A percentile compares a stretch with the other conserved stretches of the same genome.
These are phyloP conservation scores for Helostoma temminkii DNA, from an alignment of 2,797 vertebrate species.

Conservation along the genomic window DNA sequence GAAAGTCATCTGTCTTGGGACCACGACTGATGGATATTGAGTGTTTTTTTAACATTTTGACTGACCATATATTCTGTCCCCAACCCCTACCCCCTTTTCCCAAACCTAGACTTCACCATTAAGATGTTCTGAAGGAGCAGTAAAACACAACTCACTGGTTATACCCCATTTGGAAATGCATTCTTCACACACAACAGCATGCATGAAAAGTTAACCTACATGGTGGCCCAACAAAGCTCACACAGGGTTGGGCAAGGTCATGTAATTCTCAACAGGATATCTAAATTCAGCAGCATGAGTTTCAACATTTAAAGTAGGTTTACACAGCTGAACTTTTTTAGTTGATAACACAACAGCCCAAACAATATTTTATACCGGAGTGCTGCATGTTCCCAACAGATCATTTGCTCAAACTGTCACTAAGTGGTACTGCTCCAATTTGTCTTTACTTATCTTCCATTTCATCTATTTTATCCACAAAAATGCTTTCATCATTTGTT, in stretches of 20 bases:
- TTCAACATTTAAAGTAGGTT: constrained; percentile 27
- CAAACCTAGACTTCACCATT: constrained; percentile 56
- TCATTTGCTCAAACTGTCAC: constrained; percentile 35
- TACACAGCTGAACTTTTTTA: constrained; percentile 36
- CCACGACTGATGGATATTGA: constrained; percentile 66
- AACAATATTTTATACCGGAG: constrained; percentile 19
- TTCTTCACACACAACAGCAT: constrained; percentile 18
- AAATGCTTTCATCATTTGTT: constrained; percentile 26
- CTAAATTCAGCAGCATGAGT: constrained; percentile 13
- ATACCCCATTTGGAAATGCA: neutral
- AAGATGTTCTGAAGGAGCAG: constrained; percentile 39
- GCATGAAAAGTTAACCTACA: constrained; percentile 18
- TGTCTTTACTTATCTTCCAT: constrained; percentile 35
- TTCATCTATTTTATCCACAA: constrained; percentile 27
- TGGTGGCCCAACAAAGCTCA: neutral
- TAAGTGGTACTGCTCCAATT: constrained; percentile 11
- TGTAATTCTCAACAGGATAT: constrained; percentile 21
- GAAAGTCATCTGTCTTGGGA: constrained; percentile 61
- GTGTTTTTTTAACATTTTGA: constrained; percentile 55
- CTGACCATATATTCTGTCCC: constrained; percentile 47
- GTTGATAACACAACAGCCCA: constrained; percentile 4
- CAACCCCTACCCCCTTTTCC: constrained; percentile 35
- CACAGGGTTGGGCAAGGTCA: constrained; percentile 9
- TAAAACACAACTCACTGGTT: constrained; percentile 49
- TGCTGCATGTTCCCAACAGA: constrained; percentile 20